These are phyloP conservation scores for Drosophila sordidula DNA, from an alignment of 2,888 invertebrate genomes.

Conservation along the genomic window DNA sequence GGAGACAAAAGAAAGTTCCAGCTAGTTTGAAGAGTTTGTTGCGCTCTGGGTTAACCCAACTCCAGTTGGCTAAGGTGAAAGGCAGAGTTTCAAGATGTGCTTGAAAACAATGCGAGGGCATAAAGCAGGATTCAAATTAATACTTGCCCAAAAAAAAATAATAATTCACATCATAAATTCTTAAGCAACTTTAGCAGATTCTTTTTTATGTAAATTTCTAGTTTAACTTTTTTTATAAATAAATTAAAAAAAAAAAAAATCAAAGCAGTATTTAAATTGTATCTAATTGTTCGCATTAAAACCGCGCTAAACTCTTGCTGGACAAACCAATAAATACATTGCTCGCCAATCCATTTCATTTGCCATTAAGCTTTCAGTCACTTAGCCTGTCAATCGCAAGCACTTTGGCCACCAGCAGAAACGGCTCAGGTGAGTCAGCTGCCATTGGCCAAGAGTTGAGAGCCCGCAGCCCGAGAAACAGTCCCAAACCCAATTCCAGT, in stretches of 20 bases:
- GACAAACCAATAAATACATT: slow-evolving; percentile 25
- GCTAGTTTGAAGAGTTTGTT: slow-evolving; percentile 53
- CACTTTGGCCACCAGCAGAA: slow-evolving; percentile 50
- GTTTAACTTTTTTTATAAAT: too few species aligned
- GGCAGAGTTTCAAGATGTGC: slow-evolving; percentile 11
- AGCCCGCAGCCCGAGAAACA: slow-evolving; percentile 48
- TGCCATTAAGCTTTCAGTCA: slow-evolving; percentile 57
- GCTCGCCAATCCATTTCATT: slow-evolving; percentile 47
- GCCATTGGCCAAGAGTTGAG: slow-evolving; percentile 20
- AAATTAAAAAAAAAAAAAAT: too few species aligned
- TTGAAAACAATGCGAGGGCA: background rate
- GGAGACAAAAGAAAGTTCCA: slow-evolving; percentile 69
- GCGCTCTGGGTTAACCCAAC: slow-evolving; percentile 50
- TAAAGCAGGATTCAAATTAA: background rate
- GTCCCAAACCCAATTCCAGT: slow-evolving; percentile 20
- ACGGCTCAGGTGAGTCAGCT: slow-evolving; percentile 46
- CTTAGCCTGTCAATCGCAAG: slow-evolving; percentile 61
- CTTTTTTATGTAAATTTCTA: too few species aligned
- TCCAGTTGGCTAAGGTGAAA: slow-evolving; percentile 45
- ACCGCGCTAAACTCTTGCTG: background rate
- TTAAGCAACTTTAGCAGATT: too few species aligned
- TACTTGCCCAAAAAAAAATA: background rate
- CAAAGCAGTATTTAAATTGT: too few species aligned
- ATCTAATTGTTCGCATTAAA: too few species aligned
- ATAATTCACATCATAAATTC: background rate